phyloP scores from a whole-genome alignment of 2,113 vertebrate species.

The Ophthalmolycus amberensis region DNA sequence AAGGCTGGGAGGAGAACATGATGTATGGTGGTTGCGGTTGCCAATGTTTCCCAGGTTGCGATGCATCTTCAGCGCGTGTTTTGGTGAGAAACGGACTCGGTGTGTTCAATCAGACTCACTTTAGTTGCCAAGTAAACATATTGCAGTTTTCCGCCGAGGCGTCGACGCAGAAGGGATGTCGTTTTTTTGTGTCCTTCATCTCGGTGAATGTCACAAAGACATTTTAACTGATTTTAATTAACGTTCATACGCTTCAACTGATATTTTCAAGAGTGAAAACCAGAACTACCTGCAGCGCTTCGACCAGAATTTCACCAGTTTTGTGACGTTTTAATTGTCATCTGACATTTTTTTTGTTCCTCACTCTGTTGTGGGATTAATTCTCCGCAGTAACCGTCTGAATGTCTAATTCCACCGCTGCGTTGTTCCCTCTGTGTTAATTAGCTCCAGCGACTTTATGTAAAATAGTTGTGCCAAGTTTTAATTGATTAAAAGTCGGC shows the following conservation, averaged over 20 bases:
- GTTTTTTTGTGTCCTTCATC: neutral
- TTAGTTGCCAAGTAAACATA: neutral
- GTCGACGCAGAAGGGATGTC: neutral
- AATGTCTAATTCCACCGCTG: slow-evolving; percentile 30
- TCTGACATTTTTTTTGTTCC: too few relatives aligned
- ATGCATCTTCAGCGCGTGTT: slow-evolving; percentile 26
- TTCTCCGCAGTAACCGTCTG: neutral
- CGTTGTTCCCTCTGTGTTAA: slow-evolving; percentile 44
- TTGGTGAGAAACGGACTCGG: slow-evolving; percentile 30
- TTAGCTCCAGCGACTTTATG: slow-evolving; percentile 68
- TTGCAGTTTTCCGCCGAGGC: neutral
- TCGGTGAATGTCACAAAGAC: neutral
- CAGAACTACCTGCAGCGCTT: too few relatives aligned
- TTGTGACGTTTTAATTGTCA: too few relatives aligned
- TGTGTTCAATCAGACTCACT: slow-evolving; percentile 16
- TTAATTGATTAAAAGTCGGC: slow-evolving; percentile 74
- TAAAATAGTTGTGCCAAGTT: slow-evolving; percentile 68
- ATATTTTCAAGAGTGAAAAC: too few relatives aligned
- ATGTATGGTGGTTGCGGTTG: slow-evolving; percentile 21
- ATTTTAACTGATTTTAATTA: neutral
- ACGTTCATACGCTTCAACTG: too few relatives aligned
- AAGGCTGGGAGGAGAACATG: slow-evolving; percentile 26
- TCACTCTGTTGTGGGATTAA: neutral
- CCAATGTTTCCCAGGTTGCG: slow-evolving; percentile 42
- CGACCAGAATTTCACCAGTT: neutral